phyloP scores from a whole-genome alignment of 2,888 invertebrate species.

The Bugulina stolonifera region DNA sequence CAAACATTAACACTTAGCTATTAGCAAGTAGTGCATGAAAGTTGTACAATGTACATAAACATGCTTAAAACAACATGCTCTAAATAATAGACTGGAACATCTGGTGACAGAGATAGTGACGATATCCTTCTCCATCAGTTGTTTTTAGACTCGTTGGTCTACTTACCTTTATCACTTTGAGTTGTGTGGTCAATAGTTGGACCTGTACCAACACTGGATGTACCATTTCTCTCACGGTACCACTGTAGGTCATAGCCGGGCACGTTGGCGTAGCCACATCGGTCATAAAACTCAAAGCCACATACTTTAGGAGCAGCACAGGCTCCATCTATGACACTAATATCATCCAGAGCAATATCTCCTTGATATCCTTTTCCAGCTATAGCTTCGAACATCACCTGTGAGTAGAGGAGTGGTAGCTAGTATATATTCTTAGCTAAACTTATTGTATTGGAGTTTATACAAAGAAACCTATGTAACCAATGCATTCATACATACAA shows the following conservation, averaged over 20 bases:
- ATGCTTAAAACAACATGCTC: too few relatives aligned
- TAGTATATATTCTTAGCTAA: not conserved
- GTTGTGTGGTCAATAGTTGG: slow-evolving; percentile 43
- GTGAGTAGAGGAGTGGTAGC: not conserved
- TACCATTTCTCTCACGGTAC: slow-evolving; percentile 28
- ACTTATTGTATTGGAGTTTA: not conserved
- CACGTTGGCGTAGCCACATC: slow-evolving; percentile 3
- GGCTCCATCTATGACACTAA: slow-evolving; percentile 29
- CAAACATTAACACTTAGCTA: too few relatives aligned
- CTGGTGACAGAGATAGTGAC: too few relatives aligned
- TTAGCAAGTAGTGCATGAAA: too few relatives aligned
- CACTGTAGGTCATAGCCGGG: slow-evolving; percentile 26
- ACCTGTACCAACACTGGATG: slow-evolving; percentile 33
- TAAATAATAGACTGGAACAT: too few relatives aligned
- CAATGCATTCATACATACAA: too few relatives aligned
- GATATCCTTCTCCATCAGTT: too few relatives aligned
- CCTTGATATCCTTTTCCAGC: slow-evolving; percentile 25
- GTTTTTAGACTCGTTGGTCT: too few relatives aligned
- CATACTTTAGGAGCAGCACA: slow-evolving; percentile 32
- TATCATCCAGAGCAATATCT: slow-evolving; percentile 30
- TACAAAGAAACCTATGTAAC: too few relatives aligned
- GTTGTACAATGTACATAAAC: too few relatives aligned
- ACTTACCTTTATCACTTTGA: slow-evolving; percentile 34
- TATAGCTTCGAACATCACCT: slow-evolving; percentile 24
- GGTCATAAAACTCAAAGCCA: slow-evolving; percentile 24